Conservation (phyloP, 1,140 invertebrate genomes). For the Nymphalis io region DNA sequence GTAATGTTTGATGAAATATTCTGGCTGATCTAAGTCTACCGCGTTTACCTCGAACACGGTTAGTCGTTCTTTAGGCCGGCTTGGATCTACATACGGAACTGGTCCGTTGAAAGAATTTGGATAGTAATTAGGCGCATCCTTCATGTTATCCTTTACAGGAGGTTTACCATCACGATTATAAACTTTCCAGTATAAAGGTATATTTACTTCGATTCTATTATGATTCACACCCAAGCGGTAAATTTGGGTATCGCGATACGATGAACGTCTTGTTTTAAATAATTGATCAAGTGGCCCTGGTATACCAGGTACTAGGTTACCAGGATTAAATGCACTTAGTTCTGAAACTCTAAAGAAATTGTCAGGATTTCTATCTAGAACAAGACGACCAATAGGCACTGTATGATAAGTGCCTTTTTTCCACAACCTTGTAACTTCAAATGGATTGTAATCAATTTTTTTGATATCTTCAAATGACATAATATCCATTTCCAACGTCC, state of each 20-base stretch:
- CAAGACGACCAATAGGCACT: constrained; percentile 90
- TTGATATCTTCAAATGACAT: constrained; percentile 79
- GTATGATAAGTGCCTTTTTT: constrained; percentile 90
- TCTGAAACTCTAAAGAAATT: constrained; percentile 94
- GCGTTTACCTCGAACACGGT: not conserved
- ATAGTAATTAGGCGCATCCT: constrained; percentile 93
- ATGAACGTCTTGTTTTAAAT: constrained; percentile 91
- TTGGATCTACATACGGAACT: constrained; percentile 36
- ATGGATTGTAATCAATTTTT: constrained; percentile 82
- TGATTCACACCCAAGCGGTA: constrained; percentile 93
- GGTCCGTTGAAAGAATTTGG: constrained; percentile 95
- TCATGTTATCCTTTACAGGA: constrained; percentile 46
- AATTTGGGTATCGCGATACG: constrained; percentile 93
- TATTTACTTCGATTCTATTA: constrained; percentile 93
- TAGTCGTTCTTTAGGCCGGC: not conserved
- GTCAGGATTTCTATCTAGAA: constrained; percentile 89
- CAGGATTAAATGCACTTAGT: constrained; percentile 92
- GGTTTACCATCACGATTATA: constrained; percentile 91
- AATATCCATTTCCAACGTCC: constrained; percentile 84
- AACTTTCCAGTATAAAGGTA: constrained; percentile 87
- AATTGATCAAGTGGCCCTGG: constrained; percentile 91
- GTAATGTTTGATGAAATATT: not conserved
- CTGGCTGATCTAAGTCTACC: not conserved
- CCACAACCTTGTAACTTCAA: constrained; percentile 89
- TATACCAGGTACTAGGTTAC: constrained; percentile 93